A percentile compares a stretch with the other conserved stretches of the same genome.
phyloP scores from a whole-genome alignment of 1,140 invertebrate genomes.

The Drosophila littoralis region DNA sequence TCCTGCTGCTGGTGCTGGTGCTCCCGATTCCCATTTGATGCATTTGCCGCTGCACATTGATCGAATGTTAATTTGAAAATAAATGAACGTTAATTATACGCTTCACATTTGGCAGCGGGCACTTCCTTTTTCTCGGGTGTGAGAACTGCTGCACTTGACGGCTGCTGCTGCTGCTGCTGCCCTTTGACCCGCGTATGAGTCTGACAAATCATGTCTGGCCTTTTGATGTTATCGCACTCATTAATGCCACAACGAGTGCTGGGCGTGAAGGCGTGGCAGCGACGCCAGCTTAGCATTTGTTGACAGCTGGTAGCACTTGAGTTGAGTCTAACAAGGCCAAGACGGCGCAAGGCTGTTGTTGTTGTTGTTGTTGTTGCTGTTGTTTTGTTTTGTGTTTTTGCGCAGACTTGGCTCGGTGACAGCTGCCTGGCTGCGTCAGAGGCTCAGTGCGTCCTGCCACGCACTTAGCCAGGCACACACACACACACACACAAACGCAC shows the following conservation, averaged over 20 bases:
- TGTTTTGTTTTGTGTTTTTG: slow-evolving; percentile 26
- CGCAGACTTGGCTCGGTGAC: slow-evolving; percentile 50
- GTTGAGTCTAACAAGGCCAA: slow-evolving; percentile 62
- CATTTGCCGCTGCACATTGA: slow-evolving; percentile 29
- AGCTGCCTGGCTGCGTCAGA: slow-evolving; percentile 49
- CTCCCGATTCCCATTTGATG: slow-evolving; percentile 2
- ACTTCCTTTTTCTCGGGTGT: slow-evolving; percentile 37
- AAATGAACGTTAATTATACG: slow-evolving; percentile 82
- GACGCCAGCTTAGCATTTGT: slow-evolving; percentile 41
- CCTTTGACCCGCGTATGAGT: slow-evolving; percentile 19
- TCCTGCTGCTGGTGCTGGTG: slow-evolving; percentile 5
- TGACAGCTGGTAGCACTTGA: slow-evolving; percentile 78
- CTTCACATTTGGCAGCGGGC: slow-evolving; percentile 28
- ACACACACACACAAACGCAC: slow-evolving; percentile 26
- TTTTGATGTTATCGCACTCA: slow-evolving; percentile 81
- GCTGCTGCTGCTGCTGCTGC: slow-evolving; percentile 4
- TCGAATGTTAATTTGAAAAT: slow-evolving; percentile 82
- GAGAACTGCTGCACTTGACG: slow-evolving; percentile 34
- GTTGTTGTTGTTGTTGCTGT: slow-evolving; percentile 16
- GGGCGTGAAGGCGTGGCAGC: slow-evolving; percentile 50
- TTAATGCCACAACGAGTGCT: slow-evolving; percentile 42
- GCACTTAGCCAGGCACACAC: slow-evolving; percentile 57
- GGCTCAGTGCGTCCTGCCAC: slow-evolving; percentile 50
- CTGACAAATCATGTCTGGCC: slow-evolving; percentile 81
- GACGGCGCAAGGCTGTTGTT: slow-evolving; percentile 34